These are phyloP conservation scores for Piaya cayana DNA, from an alignment of 2,113 vertebrate species.

Conservation along the genomic window DNA sequence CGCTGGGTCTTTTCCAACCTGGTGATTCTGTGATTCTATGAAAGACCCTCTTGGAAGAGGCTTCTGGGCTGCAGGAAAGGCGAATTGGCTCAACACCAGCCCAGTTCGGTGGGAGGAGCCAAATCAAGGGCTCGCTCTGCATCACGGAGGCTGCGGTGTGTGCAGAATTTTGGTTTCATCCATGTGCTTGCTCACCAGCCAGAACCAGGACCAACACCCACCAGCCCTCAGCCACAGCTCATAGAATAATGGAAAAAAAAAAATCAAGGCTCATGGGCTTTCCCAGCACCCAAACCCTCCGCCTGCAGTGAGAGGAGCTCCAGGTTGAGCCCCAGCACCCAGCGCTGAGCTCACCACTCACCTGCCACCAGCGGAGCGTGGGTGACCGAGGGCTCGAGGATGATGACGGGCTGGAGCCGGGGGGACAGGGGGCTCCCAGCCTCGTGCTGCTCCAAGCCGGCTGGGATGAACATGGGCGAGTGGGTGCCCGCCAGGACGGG, in stretches of 20 bases:
- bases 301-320: too few relatives aligned
- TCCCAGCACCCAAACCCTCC: too few relatives aligned
- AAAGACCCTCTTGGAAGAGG: background rate
- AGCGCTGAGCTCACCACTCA: conserved; percentile 46
- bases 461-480: conserved; percentile 79
- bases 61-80: background rate
- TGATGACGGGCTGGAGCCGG: conserved; percentile 86
- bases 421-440: conserved; percentile 75
- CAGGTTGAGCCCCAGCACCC: too few relatives aligned
- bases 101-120: background rate
- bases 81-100: background rate
- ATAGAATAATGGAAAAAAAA: too few relatives aligned
- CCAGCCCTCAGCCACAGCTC: too few relatives aligned
- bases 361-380: conserved; percentile 83
- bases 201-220: background rate
- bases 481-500: conserved; percentile 74
- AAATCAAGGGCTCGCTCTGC: background rate
- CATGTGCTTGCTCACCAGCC: background rate
- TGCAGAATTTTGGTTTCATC: background rate
- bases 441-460: conserved; percentile 82
- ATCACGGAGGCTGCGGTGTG: background rate
- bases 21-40: too few relatives aligned
- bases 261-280: too few relatives aligned
- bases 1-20: too few relatives aligned
- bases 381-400: conserved; percentile 87